phyloP scores from a whole-genome alignment of 2,888 invertebrate genomes.

The Amphipoea lucens region DNA sequence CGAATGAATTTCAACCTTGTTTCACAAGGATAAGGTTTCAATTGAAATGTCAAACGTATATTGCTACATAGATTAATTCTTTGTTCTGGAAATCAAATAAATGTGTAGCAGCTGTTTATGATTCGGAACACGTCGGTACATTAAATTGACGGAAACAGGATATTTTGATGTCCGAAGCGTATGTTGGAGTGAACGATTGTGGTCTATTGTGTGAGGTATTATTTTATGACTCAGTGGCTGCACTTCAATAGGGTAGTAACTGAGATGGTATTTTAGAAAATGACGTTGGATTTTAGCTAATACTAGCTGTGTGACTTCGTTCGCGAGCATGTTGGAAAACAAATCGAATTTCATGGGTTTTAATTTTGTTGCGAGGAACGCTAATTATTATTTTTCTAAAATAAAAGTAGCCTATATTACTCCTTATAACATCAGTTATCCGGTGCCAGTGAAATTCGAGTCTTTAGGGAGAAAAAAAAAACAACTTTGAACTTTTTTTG shows the following conservation, averaged over 20 bases:
- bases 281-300: neutral
- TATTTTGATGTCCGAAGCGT: conserved; percentile 46
- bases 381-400: no score
- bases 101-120: conserved; percentile 41
- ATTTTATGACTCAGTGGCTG: conserved; percentile 16
- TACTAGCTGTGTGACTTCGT: no score
- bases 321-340: no score
- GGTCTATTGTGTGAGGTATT: conserved; percentile 25
- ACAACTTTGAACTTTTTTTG: no score
- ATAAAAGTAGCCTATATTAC: no score
- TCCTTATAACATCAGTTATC: no score
- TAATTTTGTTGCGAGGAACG: no score
- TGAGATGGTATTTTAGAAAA: conserved; percentile 11
- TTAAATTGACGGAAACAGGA: conserved; percentile 51
- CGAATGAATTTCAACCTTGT: conserved; percentile 23
- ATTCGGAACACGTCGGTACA: conserved; percentile 49
- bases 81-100: conserved; percentile 50
- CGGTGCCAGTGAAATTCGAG: no score
- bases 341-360: no score
- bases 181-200: conserved; percentile 33
- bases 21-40: neutral
- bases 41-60: conserved; percentile 15
- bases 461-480: no score
- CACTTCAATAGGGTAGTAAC: conserved; percentile 18
- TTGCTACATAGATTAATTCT: conserved; percentile 28